Conservation (phyloP, 2,797 vertebrate species). For the Falco columbarius region DNA sequence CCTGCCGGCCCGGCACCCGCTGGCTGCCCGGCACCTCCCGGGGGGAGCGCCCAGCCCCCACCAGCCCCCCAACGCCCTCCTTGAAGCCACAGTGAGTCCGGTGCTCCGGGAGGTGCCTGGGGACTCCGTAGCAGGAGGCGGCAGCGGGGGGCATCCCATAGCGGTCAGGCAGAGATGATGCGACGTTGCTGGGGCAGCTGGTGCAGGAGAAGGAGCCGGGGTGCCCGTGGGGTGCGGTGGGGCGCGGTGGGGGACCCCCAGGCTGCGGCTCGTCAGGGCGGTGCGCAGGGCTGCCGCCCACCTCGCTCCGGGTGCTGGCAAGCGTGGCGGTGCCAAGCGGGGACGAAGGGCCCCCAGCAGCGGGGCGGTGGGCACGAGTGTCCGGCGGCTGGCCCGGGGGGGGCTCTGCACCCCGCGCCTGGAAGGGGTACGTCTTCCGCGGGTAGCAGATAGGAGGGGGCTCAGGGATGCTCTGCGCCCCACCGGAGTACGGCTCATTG, state of each 20-base stretch:
- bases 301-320: background rate
- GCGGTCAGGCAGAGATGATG: constrained; percentile 79
- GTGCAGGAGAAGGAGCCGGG: constrained; percentile 63
- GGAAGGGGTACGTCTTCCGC: constrained; percentile 82
- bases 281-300: constrained; percentile 71
- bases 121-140: constrained; percentile 71
- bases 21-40: constrained; percentile 48
- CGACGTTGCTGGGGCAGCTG: background rate
- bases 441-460: constrained; percentile 93
- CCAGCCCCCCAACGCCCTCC: constrained; percentile 30
- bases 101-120: constrained; percentile 63
- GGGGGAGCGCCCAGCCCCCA: constrained; percentile 25
- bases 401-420: constrained; percentile 72
- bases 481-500: constrained; percentile 90
- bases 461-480: constrained; percentile 90
- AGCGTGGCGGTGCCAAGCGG: background rate
- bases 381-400: background rate
- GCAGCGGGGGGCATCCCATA: background rate
- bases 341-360: background rate
- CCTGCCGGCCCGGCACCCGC: constrained; percentile 72
- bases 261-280: constrained; percentile 83
- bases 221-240: background rate
- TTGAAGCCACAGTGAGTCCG: constrained; percentile 71
- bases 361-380: background rate
- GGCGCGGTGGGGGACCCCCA: constrained; percentile 75